Base-by-base conservation (phyloP, 2,888 invertebrate genomes). In the Epirrhoe tristata region DNA sequence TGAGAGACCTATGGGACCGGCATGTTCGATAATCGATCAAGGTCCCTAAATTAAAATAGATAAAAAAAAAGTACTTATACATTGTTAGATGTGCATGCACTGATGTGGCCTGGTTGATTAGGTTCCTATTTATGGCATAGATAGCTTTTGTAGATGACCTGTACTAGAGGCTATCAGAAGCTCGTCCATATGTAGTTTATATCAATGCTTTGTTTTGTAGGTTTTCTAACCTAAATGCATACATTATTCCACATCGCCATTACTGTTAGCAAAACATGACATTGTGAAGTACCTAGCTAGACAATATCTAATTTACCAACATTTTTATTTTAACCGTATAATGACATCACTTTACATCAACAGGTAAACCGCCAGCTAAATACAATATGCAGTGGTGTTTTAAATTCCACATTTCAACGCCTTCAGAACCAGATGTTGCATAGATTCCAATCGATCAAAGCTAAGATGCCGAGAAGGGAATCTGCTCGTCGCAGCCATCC, bases 401-500 rank as follows among this genome's bases (percentile, higher is more conserved):
- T 98, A 70, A 98, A 98, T 89, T 96, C 96, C 50, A 97, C 97
- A 58, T 98, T 98, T 92, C 96, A 96, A 83, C 95, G 96, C 77
- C 94, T 98, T 51, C 98, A 98, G 91, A 96, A 96, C 75, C 96
- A 97, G 84, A 97, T 98, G 95, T 93, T 96, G 64, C 95, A 96
- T 84, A 95, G 97, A 81, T 98, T 98, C 88, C 97, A 98, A 89
- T 94, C 95, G 56, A 97, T 98, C 72, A 98, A 98, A 89, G 95
- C 97, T 36, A 97, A 97, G 91, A 97, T 98, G 97, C 98, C 98
- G 5, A 94, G 98, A 55, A 93, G 98, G 69, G 98, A 98, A 86
- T 98, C 98, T 0, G 98, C 98, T 6, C 95, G 98, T 52, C 95
- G 98, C 39, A 98, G 96, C 86, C 98, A 98, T 88, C 97, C 97